Evolutionary conservation across 2,797 vertebrate species (phyloP).

Genomic region (Cyprinodon diabolis): DNA sequence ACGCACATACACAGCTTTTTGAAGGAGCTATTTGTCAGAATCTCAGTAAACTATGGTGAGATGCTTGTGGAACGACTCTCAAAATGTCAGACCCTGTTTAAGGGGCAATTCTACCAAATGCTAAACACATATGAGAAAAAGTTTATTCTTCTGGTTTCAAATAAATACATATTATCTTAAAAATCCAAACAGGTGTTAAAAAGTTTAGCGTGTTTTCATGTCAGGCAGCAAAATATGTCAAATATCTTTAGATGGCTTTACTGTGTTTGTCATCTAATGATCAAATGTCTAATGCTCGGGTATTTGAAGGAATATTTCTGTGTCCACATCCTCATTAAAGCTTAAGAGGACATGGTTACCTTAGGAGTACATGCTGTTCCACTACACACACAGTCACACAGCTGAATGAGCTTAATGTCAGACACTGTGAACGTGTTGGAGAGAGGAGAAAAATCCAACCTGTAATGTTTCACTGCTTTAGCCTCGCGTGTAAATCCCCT

Average conservation of each 20-base stretch:
- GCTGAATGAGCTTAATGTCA: background rate
- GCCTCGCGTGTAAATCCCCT: conserved; percentile 13
- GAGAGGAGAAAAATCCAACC: conserved; percentile 7
- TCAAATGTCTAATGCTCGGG: background rate
- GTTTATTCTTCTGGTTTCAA: background rate
- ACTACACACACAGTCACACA: background rate
- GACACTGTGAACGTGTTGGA: background rate
- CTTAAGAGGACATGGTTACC: conserved; percentile 5
- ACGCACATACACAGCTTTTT: too few species aligned
- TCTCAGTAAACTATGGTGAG: background rate
- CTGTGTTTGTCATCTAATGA: background rate
- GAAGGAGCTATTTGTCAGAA: background rate
- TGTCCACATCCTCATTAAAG: conserved; percentile 19
- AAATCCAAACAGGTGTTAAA: background rate
- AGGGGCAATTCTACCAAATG: background rate
- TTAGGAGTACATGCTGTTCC: conserved; percentile 34
- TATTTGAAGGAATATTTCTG: conserved; percentile 18
- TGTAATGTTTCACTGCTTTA: background rate
- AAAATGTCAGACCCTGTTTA: background rate
- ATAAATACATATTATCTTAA: background rate
- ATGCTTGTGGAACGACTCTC: background rate
- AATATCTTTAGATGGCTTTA: background rate
- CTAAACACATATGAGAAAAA: background rate
- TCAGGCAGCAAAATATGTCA: background rate
- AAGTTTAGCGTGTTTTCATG: background rate